Percentiles rank a stretch among this genome's conserved stretches.
Conservation (phyloP, 1,140 invertebrate genomes). For the Octopus bimaculoides region DNA sequence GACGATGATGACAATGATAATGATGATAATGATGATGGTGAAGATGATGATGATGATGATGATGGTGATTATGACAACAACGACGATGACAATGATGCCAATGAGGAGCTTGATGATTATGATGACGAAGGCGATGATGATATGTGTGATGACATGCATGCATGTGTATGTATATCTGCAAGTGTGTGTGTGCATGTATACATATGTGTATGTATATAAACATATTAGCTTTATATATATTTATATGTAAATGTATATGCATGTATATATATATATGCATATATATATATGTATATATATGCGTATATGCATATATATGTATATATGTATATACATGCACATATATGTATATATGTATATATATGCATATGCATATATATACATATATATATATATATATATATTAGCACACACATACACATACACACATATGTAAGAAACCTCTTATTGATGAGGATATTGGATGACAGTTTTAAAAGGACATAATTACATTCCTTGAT, state of each 20-base stretch:
- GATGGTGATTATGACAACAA: no score
- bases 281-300: neutral
- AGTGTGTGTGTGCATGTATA: no score
- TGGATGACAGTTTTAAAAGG: no score
- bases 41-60: no score
- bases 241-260: neutral
- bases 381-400: conserved; percentile 2
- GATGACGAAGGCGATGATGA: no score
- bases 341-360: neutral
- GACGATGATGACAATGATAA: no score
- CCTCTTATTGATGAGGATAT: neutral
- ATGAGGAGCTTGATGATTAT: no score
- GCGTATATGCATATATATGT: neutral
- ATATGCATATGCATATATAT: neutral
- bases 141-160: no score
- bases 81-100: no score
- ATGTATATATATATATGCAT: neutral
- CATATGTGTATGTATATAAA: neutral
- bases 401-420: neutral
- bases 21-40: no score
- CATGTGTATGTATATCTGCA: no score
- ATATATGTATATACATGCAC: neutral
- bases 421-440: neutral
- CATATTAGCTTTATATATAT: neutral
- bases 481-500: no score